Percentiles rank a stretch among this genome's conserved stretches.
phyloP scores from a whole-genome alignment of 2,797 vertebrate genomes.

The Morelia viridis region DNA sequence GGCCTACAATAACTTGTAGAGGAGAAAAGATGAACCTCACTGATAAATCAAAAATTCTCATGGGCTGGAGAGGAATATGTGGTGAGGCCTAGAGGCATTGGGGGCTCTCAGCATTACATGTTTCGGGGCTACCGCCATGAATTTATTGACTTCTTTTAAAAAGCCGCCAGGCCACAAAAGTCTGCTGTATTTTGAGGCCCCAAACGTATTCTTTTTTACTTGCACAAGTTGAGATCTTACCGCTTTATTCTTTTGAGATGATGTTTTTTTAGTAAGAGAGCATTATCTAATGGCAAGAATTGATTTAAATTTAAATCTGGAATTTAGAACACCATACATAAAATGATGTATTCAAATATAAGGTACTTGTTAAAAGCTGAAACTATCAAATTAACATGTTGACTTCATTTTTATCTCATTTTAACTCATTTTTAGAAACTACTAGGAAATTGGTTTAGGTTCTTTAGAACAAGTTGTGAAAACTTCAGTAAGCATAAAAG shows the following conservation, averaged over 20 bases:
- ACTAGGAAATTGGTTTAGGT: neutral
- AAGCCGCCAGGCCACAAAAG: neutral
- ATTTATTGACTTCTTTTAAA: neutral
- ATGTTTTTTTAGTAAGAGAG: neutral
- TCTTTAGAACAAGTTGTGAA: neutral
- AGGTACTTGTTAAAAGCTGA: neutral
- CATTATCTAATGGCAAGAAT: neutral
- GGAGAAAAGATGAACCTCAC: neutral
- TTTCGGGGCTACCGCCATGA: neutral
- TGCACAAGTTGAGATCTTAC: neutral
- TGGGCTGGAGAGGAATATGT: neutral
- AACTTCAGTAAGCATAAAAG: neutral
- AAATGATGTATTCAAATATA: neutral
- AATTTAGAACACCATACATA: neutral
- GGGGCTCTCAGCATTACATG: neutral
- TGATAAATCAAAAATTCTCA: neutral
- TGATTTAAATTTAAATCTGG: neutral
- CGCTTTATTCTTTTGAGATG: neutral
- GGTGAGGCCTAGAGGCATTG: neutral
- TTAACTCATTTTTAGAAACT: neutral
- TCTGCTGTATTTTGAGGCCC: neutral
- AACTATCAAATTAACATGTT: neutral
- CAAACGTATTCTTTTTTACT: neutral
- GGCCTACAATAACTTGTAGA: neutral
- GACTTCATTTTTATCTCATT: neutral